Evolutionary conservation across 2,888 invertebrate genomes (phyloP).

Genomic region (Chirona hameri): DNA sequence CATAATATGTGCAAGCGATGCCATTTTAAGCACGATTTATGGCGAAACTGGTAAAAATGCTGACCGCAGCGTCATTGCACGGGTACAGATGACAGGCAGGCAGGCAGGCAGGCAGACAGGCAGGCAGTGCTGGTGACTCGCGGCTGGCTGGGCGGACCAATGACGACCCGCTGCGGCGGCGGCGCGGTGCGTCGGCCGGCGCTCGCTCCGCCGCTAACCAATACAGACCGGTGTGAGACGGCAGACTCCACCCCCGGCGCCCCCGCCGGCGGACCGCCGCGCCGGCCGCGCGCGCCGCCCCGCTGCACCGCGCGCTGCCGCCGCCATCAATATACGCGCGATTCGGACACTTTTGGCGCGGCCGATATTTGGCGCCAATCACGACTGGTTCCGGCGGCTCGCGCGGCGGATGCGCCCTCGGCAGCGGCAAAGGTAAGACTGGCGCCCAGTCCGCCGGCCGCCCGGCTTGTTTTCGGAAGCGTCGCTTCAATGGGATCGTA

Average conservation of each 20-base stretch:
- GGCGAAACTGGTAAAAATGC: not conserved
- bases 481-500: slow-evolving; percentile 6
- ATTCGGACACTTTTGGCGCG: not conserved
- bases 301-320: not conserved
- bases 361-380: not conserved
- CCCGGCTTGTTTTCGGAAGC: not conserved
- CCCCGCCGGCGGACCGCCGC: not conserved
- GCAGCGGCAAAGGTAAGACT: not conserved
- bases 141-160: not conserved
- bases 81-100: not conserved
- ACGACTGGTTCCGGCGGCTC: not conserved
- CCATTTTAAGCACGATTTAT: too few relatives aligned
- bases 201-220: not conserved
- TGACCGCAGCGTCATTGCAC: not conserved
- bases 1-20: too few relatives aligned
- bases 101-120: not conserved
- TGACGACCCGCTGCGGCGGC: not conserved
- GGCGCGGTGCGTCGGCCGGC: not conserved
- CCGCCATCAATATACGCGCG: not conserved
- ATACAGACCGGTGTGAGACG: not conserved
- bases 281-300: not conserved
- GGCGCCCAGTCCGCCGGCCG: not conserved
- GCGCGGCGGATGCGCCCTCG: not conserved
- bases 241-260: not conserved
- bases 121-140: not conserved